Evolutionary conservation across 2,113 vertebrate genomes (phyloP).

Genomic region (Pardalotus punctatus): DNA sequence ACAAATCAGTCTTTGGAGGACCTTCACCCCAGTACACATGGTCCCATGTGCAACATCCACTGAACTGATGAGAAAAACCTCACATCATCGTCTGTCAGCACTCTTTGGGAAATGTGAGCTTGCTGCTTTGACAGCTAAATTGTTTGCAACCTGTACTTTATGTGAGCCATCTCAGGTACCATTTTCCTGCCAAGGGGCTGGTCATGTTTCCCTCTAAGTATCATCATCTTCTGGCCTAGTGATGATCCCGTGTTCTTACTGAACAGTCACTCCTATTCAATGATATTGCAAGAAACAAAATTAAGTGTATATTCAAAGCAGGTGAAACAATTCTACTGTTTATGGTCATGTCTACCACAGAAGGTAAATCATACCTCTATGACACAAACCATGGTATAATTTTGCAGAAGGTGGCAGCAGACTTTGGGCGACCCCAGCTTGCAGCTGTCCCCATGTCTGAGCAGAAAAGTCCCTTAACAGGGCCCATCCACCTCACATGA

Average conservation of each 20-base stretch:
- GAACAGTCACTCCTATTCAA: neutral
- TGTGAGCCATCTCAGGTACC: neutral
- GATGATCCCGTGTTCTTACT: neutral
- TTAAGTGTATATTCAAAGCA: neutral
- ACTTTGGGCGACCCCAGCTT: neutral
- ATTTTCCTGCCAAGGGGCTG: neutral
- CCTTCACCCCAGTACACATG: neutral
- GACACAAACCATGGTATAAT: neutral
- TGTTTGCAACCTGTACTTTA: neutral
- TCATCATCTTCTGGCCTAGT: neutral
- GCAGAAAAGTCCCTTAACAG: neutral
- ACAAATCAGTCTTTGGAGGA: neutral
- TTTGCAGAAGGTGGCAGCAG: neutral
- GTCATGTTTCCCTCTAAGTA: neutral
- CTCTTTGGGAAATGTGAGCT: accelerated
- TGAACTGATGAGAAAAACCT: neutral
- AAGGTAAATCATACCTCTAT: neutral
- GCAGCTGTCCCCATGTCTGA: neutral
- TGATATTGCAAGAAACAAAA: neutral
- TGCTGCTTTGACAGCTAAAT: neutral
- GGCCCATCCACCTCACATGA: neutral
- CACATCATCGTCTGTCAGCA: accelerated
- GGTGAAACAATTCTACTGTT: neutral
- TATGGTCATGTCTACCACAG: accelerated
- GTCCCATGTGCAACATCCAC: too few relatives aligned